Evolutionary conservation across 2,888 invertebrate species (phyloP).

Genomic region (Mactromeris polynyma): DNA sequence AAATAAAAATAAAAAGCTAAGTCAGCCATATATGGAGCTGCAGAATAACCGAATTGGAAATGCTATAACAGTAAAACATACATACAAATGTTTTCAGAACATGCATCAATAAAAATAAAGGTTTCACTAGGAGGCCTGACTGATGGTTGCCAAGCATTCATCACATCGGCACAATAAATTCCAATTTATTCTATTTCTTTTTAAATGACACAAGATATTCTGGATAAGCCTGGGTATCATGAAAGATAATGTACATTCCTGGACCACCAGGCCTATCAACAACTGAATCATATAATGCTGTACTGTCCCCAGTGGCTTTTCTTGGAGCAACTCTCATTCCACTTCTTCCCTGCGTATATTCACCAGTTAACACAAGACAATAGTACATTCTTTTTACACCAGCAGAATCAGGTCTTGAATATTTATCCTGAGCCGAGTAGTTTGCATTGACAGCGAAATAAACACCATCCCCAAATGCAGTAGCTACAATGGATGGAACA

Average conservation of each 20-base stretch:
- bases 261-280: constrained; percentile 71
- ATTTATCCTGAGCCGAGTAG: constrained; percentile 74
- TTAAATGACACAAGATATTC: constrained; percentile 81
- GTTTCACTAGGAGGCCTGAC: too few species aligned
- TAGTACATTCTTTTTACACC: constrained; percentile 77
- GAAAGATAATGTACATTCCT: constrained; percentile 83
- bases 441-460: constrained; percentile 81
- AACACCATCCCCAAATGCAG: constrained; percentile 81
- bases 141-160: too few species aligned
- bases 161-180: neutral
- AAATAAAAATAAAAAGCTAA: too few species aligned
- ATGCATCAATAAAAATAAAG: too few species aligned
- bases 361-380: constrained; percentile 79
- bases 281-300: constrained; percentile 79
- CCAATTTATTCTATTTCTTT: neutral
- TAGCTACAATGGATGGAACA: constrained; percentile 68
- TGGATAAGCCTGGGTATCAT: constrained; percentile 84
- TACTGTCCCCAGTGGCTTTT: constrained; percentile 49
- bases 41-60: too few species aligned
- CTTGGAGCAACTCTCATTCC: constrained; percentile 76
- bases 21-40: too few species aligned
- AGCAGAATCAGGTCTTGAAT: constrained; percentile 69
- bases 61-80: too few species aligned
- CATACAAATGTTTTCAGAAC: too few species aligned
- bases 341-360: constrained; percentile 63